Conservation (phyloP, 1,140 invertebrate genomes). For the Scylla paramamosain region DNA sequence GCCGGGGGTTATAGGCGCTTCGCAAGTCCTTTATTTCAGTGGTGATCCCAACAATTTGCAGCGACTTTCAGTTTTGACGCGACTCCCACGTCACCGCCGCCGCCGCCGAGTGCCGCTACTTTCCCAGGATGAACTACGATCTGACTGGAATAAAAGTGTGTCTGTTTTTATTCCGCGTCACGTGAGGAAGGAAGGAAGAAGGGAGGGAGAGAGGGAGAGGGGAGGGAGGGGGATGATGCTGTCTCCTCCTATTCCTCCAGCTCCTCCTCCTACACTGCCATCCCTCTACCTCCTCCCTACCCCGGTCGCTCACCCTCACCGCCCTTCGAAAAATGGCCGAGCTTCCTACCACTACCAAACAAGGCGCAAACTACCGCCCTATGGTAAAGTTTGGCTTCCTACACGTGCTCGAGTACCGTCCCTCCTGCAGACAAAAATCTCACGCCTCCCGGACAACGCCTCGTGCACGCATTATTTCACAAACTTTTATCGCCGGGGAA, state of each 20-base stretch:
- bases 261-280: neutral
- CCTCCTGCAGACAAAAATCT: conserved; percentile 3
- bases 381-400: conserved; percentile 10
- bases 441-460: conserved; percentile 1
- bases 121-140: conserved; percentile 3
- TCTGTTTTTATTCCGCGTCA: neutral
- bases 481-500: neutral
- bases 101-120: neutral
- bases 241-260: neutral
- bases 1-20: neutral
- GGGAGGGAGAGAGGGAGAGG: neutral
- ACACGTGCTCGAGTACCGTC: neutral
- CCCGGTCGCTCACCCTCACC: neutral
- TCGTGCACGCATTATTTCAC: neutral
- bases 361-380: conserved; percentile 1
- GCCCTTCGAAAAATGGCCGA: neutral
- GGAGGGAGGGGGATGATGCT: neutral
- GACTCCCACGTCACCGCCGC: neutral
- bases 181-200: neutral
- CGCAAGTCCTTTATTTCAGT: neutral
- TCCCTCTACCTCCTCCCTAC: neutral
- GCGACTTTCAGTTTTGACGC: neutral
- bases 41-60: neutral
- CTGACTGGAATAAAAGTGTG: neutral
- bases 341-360: conserved; percentile 11